Base-by-base conservation (phyloP, 2,113 vertebrate genomes). In the Phylloscopus trochilus region DNA sequence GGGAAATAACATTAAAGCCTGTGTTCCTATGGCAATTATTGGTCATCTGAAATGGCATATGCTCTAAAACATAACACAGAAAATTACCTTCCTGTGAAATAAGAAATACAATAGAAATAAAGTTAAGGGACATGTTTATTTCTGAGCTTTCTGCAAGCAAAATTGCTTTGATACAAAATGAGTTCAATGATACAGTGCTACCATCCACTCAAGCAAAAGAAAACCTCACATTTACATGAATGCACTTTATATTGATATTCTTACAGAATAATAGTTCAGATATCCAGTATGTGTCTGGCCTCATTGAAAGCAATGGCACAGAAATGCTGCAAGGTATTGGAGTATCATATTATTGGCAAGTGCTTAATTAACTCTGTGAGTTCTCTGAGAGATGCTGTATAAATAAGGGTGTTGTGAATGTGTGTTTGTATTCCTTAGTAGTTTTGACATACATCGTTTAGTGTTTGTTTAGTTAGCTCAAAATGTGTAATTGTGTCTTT, bases 81-180 rank as follows among this genome's bases (percentile, higher is more conserved):
- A 97, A 91, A 89, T 49, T 31, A 90, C 68, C 93, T 96, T 93
- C 89, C 96, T 93, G 79, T 87, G 87, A 97, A 89, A 95, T 95
- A 98, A 98, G 96, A 97, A 98, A 97, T 97, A 97, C 97, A 28
- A 94, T 93, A 95, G 97, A 97, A 97, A 95, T 95, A 96, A 97
- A 97, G 97, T 98, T 98, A 98, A 97, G 98, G 97, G 96, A 97
- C 94, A 93, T 97, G 95, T 97, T 98, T 98, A 98, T 98, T 98
- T 98, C 31, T 74, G 98, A 98, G 97, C 98, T 98, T 98, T 98
- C 97, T 98, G 98, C 99, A 99, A 99, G 99, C 99, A 98, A 98
- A 98, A 98, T 73, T 97, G 98, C 98, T 98, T 98, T 98, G 98
- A 99, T 99, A 99, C 99, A 99, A 99, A 99, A 99, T 98, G 98